Percentiles rank a stretch among this genome's conserved stretches.
Evolutionary conservation across 2,113 vertebrate genomes (phyloP).

Genomic region (Lophius piscatorius): DNA sequence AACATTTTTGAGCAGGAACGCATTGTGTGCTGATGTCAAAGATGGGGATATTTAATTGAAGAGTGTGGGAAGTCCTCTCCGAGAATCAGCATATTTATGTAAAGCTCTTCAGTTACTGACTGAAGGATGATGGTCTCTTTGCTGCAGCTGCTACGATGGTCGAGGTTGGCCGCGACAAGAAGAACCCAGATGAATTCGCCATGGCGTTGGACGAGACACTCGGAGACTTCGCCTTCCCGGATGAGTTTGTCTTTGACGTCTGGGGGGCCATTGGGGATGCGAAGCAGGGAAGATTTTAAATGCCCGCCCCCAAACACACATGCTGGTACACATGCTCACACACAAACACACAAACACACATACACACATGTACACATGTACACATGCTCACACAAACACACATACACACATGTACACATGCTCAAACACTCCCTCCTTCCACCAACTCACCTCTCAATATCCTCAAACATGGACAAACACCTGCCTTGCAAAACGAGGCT

Average conservation of each 20-base stretch:
- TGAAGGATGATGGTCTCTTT: too few species aligned
- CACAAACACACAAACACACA: not conserved
- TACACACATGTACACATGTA: constrained; percentile 1
- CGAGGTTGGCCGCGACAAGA: constrained; percentile 93
- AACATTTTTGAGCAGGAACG: too few species aligned
- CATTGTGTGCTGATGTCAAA: too few species aligned
- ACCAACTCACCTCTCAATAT: not conserved
- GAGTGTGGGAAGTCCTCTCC: too few species aligned
- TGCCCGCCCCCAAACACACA: not conserved
- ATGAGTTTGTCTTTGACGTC: constrained; percentile 96
- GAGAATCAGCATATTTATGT: too few species aligned
- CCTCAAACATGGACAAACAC: constrained; percentile 39
- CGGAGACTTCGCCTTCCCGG: constrained; percentile 96
- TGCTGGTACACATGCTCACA: not conserved
- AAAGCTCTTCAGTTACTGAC: too few species aligned
- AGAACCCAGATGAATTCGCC: constrained; percentile 93
- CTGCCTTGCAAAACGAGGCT: not conserved
- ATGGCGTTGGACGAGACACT: constrained; percentile 90
- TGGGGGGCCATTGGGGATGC: constrained; percentile 95
- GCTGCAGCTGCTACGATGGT: constrained; percentile 92
- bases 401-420: not conserved
- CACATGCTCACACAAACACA: not conserved
- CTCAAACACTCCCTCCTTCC: constrained; percentile 2
- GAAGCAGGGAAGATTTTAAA: constrained; percentile 84
- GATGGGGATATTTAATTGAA: too few species aligned